Evolutionary conservation across 2,797 vertebrate species (phyloP).

Genomic region (Odontamblyopus rebecca): DNA sequence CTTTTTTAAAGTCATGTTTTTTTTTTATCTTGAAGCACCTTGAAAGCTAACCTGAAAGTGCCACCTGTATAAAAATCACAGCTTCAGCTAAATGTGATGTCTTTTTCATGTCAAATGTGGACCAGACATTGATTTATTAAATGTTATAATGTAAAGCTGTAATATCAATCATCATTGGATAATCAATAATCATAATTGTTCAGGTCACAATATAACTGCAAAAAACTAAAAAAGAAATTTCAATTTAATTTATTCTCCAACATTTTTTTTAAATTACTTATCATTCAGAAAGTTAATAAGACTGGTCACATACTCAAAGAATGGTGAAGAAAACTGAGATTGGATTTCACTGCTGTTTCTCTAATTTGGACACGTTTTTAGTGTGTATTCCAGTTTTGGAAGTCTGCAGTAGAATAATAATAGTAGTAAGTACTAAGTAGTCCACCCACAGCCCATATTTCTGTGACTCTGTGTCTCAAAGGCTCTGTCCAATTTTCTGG

Average conservation of each 20-base stretch:
- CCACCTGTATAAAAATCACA: background rate
- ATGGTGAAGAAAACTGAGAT: too few relatives aligned
- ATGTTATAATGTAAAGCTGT: background rate
- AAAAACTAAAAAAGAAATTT: background rate
- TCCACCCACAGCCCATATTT: background rate
- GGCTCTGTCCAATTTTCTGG: conserved; percentile 7
- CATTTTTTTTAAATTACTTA: too few relatives aligned
- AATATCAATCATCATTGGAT: background rate
- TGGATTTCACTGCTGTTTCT: too few relatives aligned
- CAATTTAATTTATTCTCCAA: too few relatives aligned
- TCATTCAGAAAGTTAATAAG: too few relatives aligned
- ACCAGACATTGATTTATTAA: background rate
- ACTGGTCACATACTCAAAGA: too few relatives aligned
- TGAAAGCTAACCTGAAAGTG: background rate
- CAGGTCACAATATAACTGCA: background rate
- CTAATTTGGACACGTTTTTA: too few relatives aligned
- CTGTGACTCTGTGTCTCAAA: conserved; percentile 12
- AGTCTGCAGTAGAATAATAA: conserved; percentile 28
- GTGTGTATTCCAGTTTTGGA: conserved; percentile 10
- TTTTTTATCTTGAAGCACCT: background rate
- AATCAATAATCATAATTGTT: background rate
- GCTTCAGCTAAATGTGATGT: background rate
- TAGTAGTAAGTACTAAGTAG: conserved; percentile 12
- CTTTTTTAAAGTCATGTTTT: background rate
- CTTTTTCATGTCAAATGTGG: background rate